Evolutionary conservation across 2,888 invertebrate species (phyloP).

Genomic region (Scaptomyza reducta): DNA sequence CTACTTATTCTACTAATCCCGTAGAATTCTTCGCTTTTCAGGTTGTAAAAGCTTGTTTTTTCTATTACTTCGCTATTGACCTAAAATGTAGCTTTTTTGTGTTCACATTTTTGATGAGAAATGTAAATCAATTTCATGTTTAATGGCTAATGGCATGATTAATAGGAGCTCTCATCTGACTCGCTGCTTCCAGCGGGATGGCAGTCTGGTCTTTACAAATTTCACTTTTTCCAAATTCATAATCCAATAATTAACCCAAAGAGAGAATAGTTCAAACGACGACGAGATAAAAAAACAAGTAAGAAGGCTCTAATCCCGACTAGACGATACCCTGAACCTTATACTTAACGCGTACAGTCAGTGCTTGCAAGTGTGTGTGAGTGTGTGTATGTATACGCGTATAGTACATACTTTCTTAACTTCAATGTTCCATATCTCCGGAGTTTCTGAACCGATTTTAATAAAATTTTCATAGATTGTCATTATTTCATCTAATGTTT

Average conservation of each 20-base stretch:
- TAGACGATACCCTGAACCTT: too few species aligned
- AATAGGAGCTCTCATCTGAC: conserved; percentile 39
- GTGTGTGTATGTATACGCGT: too few species aligned
- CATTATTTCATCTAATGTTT: too few species aligned
- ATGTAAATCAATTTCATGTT: conserved; percentile 65
- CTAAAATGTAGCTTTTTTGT: background rate
- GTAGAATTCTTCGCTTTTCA: background rate
- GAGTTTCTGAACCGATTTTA: too few species aligned
- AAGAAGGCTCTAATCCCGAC: too few species aligned
- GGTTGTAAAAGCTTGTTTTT: background rate
- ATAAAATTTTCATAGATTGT: too few species aligned
- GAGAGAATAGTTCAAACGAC: conserved; percentile 20
- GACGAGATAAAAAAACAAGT: too few species aligned
- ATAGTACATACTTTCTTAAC: too few species aligned
- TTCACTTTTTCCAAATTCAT: conserved; percentile 62
- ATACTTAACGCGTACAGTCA: too few species aligned
- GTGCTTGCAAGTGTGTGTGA: too few species aligned
- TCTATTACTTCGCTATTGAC: background rate
- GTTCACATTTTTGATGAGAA: conserved; percentile 38
- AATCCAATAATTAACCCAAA: conserved; percentile 65
- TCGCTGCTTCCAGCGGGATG: conserved; percentile 45
- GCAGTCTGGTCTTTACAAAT: conserved; percentile 34
- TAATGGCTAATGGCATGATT: conserved; percentile 60
- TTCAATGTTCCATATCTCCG: too few species aligned
- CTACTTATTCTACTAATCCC: background rate